Evolutionary conservation across 2,888 invertebrate species (phyloP), one percentile per base, ranked within the genome.

Genomic region (Automeris io): DNA sequence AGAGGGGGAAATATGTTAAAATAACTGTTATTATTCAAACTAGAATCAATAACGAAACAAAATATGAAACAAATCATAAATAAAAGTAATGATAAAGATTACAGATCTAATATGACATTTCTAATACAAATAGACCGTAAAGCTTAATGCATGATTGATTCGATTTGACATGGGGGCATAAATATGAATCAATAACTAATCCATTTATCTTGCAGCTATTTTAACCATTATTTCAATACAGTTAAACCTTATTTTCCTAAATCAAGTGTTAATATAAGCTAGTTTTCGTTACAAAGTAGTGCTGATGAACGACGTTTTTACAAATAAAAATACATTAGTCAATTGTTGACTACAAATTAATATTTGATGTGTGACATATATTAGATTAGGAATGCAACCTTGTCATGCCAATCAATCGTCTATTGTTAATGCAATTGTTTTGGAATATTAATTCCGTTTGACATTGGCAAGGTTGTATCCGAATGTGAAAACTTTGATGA

Each of bases 381-480:
- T 37, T 39, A 6, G 23, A 38, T 33, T 34, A 21, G 18, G 2
- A 34, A 41, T 34, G 4, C 41, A 45, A 42, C 54, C 58, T 57
- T 54, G 55, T 49, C 37, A 45, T 40, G 46, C 39, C 41, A 46
- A 51, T 54, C 22, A 37, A 37, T 53, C 39, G 34, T 41, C 45
- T 43, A 8, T 38, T 45, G 18, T 37, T 43, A 32, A 37, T 18
- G 39, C 26, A 37, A 46, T 54, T 45, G 32, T 22, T 8, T 23
- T 18, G n/a, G 31, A 21, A 22, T 31, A 16, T 22, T 22, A 19
- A 31, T 37, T 11, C 7, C 16, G 22, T 19, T 13, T 33, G 33
- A 26, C 16, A 31, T 12, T 6, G 37, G 32, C 23, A 32, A 32
- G 32, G 37, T 22, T 12, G 37, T 18, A 24, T 23, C 22, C 33